A percentile compares a stretch with the other conserved stretches of the same genome.
Conservation (phyloP, 2,113 vertebrate genomes). For the Ariopsis seemanni region DNA sequence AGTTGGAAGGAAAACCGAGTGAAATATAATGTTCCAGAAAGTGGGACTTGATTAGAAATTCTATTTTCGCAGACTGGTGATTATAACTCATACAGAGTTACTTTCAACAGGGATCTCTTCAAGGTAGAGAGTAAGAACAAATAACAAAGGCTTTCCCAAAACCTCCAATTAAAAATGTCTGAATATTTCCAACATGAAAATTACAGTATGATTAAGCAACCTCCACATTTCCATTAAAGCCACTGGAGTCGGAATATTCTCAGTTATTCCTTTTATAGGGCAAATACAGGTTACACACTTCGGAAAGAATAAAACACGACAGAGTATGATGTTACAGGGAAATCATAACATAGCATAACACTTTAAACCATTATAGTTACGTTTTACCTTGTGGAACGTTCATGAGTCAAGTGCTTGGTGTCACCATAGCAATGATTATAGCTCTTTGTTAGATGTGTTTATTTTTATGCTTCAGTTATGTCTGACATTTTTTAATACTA, state of each 20-base stretch:
- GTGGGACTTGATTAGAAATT: too few relatives aligned
- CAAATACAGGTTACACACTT: neutral
- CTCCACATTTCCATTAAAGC: neutral
- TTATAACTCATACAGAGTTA: neutral
- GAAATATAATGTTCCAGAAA: too few relatives aligned
- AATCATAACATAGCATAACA: neutral
- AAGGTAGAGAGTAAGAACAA: neutral
- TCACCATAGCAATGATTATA: too few relatives aligned
- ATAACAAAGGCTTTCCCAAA: neutral
- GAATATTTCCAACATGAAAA: neutral
- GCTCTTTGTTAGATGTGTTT: too few relatives aligned
- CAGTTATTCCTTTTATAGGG: neutral
- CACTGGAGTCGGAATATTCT: neutral
- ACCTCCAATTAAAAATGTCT: neutral
- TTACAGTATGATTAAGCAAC: slow-evolving; percentile 5
- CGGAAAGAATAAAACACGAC: neutral
- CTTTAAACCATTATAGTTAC: neutral
- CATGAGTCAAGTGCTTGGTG: neutral
- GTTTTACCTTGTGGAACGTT: neutral
- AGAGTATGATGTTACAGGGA: neutral
- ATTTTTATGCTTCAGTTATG: too few relatives aligned
- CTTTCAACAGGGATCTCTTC: neutral
- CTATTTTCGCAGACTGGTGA: too few relatives aligned
- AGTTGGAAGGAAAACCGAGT: too few relatives aligned
- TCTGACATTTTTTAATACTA: too few relatives aligned